These are phyloP conservation scores for Meliscaeva auricollis DNA, from an alignment of 2,888 invertebrate species.

Conservation along the genomic window DNA sequence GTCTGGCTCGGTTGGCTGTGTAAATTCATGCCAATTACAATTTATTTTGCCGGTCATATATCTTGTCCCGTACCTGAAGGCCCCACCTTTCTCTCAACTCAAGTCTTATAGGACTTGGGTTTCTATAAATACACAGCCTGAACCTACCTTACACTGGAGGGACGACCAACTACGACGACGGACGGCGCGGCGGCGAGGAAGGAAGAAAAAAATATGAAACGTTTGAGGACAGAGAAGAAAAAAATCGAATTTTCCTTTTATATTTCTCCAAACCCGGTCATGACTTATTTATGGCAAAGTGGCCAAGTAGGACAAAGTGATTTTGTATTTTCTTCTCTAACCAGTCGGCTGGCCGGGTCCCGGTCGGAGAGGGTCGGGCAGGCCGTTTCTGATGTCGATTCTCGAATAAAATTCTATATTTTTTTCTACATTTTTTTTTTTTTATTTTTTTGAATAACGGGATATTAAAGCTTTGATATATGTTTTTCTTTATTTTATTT, in stretches of 20 bases:
- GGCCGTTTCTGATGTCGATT: slow-evolving; percentile 9
- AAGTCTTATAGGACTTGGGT: slow-evolving; percentile 24
- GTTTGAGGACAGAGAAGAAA: slow-evolving; percentile 30
- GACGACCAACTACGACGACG: neutral
- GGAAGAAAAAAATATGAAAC: slow-evolving; percentile 53
- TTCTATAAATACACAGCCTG: neutral
- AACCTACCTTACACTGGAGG: neutral
- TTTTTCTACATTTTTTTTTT: too few relatives aligned
- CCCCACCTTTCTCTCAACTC: neutral
- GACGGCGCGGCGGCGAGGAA: neutral
- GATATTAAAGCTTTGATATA: slow-evolving; percentile 43
- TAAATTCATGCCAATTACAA: slow-evolving; percentile 72
- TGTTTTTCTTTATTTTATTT: neutral
- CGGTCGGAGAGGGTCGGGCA: too few relatives aligned
- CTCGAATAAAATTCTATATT: slow-evolving; percentile 25
- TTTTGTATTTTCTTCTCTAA: slow-evolving; percentile 55
- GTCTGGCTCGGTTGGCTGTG: slow-evolving; percentile 42
- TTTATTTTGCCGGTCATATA: slow-evolving; percentile 67
- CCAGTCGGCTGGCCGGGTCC: neutral
- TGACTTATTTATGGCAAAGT: slow-evolving; percentile 71
- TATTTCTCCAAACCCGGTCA: slow-evolving; percentile 44
- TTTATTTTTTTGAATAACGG: slow-evolving; percentile 34
- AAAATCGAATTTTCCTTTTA: slow-evolving; percentile 34
- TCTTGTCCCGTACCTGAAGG: slow-evolving; percentile 33
- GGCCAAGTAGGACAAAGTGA: slow-evolving; percentile 71